Base-by-base conservation (phyloP, 2,888 invertebrate species). In the Parapristionchus giblindavisi region DNA sequence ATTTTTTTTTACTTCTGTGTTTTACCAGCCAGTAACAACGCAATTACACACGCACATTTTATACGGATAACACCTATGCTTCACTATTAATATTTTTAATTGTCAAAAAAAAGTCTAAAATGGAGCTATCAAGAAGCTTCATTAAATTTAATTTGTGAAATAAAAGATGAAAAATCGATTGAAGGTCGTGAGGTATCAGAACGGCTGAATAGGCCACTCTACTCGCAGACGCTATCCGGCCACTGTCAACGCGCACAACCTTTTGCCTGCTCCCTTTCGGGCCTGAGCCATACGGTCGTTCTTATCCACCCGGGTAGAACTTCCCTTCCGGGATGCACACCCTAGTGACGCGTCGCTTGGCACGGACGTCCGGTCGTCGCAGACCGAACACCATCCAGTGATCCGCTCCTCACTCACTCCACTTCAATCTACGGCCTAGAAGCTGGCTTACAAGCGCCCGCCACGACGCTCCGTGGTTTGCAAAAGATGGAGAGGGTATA, bases 231-330 rank as follows among this genome's bases (percentile, higher is more conserved):
- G 80, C 81, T 78, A 60, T 80, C 81, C 83, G 77, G 77, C 80
- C 83, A 84, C 82, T 83, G 83, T 78, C 81, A 80, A 82, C 81
- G 80, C 82, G 84, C 83, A 82, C 81, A 77, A 77, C 80, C 78
- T 85, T 84, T 80, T 81, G 82, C 83, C 82, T 84, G 83, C 83
- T 84, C 80, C 84, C 83, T 83, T 81, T 79, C 81, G 83, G 84
- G 80, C 84, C 84, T 83, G 81, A 83, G 82, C 84, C 84, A 73
- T 82, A 75, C 81, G 78, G 81, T 78, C 73, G 81, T 83, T 83
- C 82, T 84, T 84, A 78, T 79, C 75, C 82, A 77, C 81, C 82
- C 80, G 78, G 81, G 78, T n/a, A 77, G 77, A 76, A 40, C 61
- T 66, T 63, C 52, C 75, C 81, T 73, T 82, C 78, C 80, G 80